phyloP scores from a whole-genome alignment of 2,888 invertebrate genomes.

The Pollenia amentaria region DNA sequence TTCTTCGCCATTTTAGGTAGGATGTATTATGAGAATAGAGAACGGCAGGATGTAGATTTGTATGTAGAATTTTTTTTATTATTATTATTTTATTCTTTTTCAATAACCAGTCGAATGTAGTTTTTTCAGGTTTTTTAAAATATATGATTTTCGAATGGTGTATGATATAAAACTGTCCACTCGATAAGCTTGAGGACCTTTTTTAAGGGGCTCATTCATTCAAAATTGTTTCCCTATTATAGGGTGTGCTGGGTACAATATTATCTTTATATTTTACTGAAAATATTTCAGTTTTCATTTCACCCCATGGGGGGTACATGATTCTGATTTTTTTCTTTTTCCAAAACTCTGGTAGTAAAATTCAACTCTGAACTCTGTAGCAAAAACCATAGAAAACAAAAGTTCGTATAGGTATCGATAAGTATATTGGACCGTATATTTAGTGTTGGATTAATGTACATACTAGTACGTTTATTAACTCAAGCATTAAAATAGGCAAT shows the following conservation, averaged over 20 bases:
- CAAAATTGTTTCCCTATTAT: neutral
- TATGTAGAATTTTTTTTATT: no score
- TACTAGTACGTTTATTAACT: neutral
- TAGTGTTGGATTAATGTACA: conserved; percentile 24
- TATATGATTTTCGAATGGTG: no score
- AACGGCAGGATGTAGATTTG: no score
- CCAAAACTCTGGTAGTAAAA: conserved; percentile 46
- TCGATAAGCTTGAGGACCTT: no score
- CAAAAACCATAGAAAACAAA: conserved; percentile 28
- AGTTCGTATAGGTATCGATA: conserved; percentile 27
- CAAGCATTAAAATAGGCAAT: neutral
- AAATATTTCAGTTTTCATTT: conserved; percentile 44
- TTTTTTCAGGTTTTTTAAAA: no score
- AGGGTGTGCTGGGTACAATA: neutral
- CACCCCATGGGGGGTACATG: conserved; percentile 73
- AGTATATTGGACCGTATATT: conserved; percentile 10
- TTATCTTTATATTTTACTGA: neutral
- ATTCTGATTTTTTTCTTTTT: conserved; percentile 48
- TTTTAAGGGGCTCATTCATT: neutral
- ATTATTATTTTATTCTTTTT: no score
- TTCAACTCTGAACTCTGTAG: conserved; percentile 69
- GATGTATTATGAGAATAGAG: no score
- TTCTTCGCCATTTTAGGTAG: no score
- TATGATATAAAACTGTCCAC: no score
- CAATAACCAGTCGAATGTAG: no score